Percentiles rank a stretch among this genome's conserved stretches.
Conservation (phyloP, 2,113 vertebrate species). For the Myxocyprinus asiaticus region DNA sequence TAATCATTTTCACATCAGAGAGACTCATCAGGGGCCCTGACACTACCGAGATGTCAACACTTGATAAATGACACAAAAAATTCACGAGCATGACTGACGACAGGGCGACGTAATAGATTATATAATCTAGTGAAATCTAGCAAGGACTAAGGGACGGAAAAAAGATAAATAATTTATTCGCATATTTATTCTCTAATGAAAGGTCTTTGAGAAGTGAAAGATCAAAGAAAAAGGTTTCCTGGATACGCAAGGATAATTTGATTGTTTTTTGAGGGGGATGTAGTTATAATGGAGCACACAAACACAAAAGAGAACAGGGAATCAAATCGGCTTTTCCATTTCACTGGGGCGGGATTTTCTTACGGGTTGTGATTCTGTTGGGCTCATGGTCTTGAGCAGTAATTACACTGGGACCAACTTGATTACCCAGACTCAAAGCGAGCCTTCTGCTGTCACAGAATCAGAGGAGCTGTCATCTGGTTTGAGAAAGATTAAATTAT, state of each 20-base stretch:
- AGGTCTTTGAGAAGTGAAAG: conserved; percentile 1
- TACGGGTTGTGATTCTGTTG: not conserved
- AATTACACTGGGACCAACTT: conserved; percentile 16
- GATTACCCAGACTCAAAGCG: not conserved
- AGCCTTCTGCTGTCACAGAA: not conserved
- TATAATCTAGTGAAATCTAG: conserved; percentile 41
- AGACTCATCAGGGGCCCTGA: conserved; percentile 22
- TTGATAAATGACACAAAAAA: conserved; percentile 42
- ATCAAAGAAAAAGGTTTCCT: conserved; percentile 23
- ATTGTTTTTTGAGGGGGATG: conserved; percentile 35
- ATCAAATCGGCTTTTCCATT: conserved; percentile 45
- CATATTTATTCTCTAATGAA: conserved; percentile 13
- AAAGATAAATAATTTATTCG: conserved; percentile 12
- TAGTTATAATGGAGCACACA: conserved; percentile 16
- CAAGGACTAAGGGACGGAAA: conserved; percentile 22
- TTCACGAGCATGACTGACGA: conserved; percentile 34
- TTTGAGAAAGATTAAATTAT: no score
- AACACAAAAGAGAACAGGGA: conserved; percentile 33
- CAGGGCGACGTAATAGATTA: conserved; percentile 31
- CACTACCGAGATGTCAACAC: conserved; percentile 34
- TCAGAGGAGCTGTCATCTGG: no score
- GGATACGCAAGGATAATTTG: conserved; percentile 26
- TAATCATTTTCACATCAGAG: conserved; percentile 44
- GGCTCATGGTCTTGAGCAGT: conserved; percentile 25
- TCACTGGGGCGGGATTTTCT: not conserved